Evolutionary conservation across 2,113 vertebrate species (phyloP), one percentile per base, ranked within the genome.

Genomic region (Pachycephala philippinensis): DNA sequence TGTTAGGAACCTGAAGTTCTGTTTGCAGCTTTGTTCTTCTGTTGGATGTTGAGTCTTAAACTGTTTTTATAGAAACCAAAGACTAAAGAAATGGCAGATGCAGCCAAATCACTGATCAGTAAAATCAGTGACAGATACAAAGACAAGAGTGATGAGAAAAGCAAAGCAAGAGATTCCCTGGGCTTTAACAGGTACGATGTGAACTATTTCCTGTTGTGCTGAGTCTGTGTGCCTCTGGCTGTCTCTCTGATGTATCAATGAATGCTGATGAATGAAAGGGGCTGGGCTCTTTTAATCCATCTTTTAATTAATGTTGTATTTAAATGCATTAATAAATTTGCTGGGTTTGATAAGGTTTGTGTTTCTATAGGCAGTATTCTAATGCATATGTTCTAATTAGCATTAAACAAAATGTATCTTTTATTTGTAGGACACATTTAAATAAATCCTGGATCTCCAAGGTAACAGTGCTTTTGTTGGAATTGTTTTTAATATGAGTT

Each of bases 71-170:
- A 98, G 98, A 97, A 95, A 94, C n/a, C 94, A 80, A 98, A 98
- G 44, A 65, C 96, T 92, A 97, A 97, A 97, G 96, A 91, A 91
- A 60, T 89, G 44, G 52, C 84, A 88, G 95, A 97, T 91, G 68
- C 91, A 95, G 76, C 98, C 77, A 96, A 97, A 78, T 96, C 97
- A 20, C 96, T 98, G 61, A 97, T 98, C 72, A 97, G 37, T 75
- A 97, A 98, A 84, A 98, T 98, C 87, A 98, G 96, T 95, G 96
- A 97, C 64, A 97, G 96, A 69, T 98, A 98, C 8, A 97, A 93
- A 90, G 23, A 49, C 42, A 97, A 75, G 65, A 84, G 84, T 45
- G 69, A 45, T 24, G 59, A 57, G 33, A 93, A 91, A 60, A 88
- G 71, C 95, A 97, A 95, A 90, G 21, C 74, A 83, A 96, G 95